Base-by-base conservation (phyloP, 2,888 invertebrate species). In the Platypus cylindrus region DNA sequence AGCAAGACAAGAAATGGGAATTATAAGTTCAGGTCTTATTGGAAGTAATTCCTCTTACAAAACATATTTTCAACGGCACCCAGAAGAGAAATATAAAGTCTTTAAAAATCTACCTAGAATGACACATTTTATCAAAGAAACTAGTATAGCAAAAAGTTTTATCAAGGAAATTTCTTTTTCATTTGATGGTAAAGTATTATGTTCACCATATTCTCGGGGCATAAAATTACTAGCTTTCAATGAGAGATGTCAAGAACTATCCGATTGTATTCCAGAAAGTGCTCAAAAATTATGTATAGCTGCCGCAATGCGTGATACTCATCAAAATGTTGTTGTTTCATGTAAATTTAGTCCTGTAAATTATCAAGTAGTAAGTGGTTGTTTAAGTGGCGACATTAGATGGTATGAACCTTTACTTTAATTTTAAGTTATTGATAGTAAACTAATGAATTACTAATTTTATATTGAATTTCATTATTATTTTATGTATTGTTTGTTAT, bases 161-260 rank as follows among this genome's bases (percentile, higher is more conserved):
- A 93, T 94, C 36, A 94, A 94, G 63, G 94, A 93, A 55, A 65
- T 89, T 28, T 85, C 86, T 50, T 93, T 87, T 60, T 90, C 90
- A 1, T 68, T 83, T 2, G 91, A 93, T 57, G 94, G 94, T 0
- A 71, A 91, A 31, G 63, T 93, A 7, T 78, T 94, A 17, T 87
- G 87, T 54, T 93, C 91, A 0, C 93, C 94, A 0, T 90, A 79
- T 59, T 84, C 79, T 1, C 78, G 75, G 51, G 91, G 93, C 17
- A 74, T 91, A 40, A 68, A 93, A n/a, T 66, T 94, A 3, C 62
- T 94, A 15, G 78, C 82, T 0, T 84, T 91, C 48, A 76, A 79
- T 49, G 68, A 74, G 5, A 64, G 75, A 30, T 87, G 89, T 56
- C 70, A 78, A 32, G 90, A 91, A 56, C 63, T 90, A 36, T 76